Conservation (phyloP, 2,888 invertebrate species). For the Spialia ferax region DNA sequence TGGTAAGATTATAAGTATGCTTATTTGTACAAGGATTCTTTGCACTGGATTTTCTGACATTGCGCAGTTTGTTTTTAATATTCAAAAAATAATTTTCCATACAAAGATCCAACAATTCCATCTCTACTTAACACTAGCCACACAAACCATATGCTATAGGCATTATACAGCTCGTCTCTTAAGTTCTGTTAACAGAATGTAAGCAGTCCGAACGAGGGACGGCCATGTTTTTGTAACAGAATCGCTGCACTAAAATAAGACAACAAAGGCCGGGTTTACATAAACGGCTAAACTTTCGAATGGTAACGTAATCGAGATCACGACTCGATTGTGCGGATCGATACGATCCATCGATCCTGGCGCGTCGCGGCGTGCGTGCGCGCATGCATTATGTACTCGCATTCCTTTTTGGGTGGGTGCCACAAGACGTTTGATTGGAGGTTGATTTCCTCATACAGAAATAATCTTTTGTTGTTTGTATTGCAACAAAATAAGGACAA, state of each 20-base stretch:
- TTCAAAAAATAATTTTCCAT: too few species aligned
- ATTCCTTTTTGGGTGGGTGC: slow-evolving; percentile 60
- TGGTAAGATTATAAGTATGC: too few species aligned
- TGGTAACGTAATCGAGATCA: slow-evolving; percentile 79
- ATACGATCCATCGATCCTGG: slow-evolving; percentile 81
- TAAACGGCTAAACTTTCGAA: slow-evolving; percentile 73
- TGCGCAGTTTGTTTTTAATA: too few species aligned
- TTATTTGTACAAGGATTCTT: too few species aligned
- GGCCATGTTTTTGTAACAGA: slow-evolving; percentile 35
- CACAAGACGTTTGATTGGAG: slow-evolving; percentile 44
- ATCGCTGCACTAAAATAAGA: slow-evolving; percentile 48
- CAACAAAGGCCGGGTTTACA: slow-evolving; percentile 65
- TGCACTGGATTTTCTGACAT: too few species aligned
- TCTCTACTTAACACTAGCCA: too few species aligned
- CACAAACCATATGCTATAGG: background rate
- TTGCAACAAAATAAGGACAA: background rate
- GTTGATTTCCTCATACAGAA: background rate
- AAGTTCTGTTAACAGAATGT: slow-evolving; percentile 31
- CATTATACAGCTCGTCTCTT: slow-evolving; percentile 3
- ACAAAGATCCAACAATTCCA: too few species aligned
- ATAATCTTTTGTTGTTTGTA: background rate
- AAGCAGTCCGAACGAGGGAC: slow-evolving; percentile 2
- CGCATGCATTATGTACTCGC: slow-evolving; percentile 79
- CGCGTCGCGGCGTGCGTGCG: slow-evolving; percentile 74
- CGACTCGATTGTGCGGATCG: slow-evolving; percentile 80